Evolutionary conservation across 2,888 invertebrate genomes (phyloP).

Genomic region (Agrochola litura): DNA sequence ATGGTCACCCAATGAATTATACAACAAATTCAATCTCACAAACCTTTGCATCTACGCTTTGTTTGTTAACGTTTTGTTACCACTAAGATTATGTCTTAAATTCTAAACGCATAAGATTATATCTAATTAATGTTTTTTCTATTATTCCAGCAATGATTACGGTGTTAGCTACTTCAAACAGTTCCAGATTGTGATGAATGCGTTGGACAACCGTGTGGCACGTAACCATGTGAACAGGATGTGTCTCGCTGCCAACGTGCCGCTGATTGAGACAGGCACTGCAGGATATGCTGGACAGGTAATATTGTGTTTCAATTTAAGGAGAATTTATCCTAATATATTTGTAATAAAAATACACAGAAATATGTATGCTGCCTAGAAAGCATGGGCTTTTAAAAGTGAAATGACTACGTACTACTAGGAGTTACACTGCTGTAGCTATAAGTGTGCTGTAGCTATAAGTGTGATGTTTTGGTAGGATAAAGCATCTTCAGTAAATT

Average conservation of each 20-base stretch:
- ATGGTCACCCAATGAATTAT: not conserved
- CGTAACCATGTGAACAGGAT: conserved; percentile 99
- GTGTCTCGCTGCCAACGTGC: conserved; percentile 98
- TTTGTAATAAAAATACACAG: not conserved
- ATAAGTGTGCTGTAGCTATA: not conserved
- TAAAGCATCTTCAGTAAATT: not conserved
- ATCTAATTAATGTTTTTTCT: conserved; percentile 59
- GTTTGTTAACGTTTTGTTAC: not conserved
- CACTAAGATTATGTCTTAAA: not conserved
- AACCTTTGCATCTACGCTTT: not conserved
- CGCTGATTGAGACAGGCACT: conserved; percentile 99
- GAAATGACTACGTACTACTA: not conserved
- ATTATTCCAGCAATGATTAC: conserved; percentile 94
- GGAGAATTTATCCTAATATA: not conserved
- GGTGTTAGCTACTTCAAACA: conserved; percentile 97
- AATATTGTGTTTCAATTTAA: conserved; percentile 6
- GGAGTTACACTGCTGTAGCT: not conserved
- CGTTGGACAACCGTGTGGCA: conserved; percentile 98
- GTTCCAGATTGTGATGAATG: conserved; percentile 98
- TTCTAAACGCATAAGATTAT: not conserved
- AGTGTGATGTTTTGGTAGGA: not conserved
- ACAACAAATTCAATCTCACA: not conserved
- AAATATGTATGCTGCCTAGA: not conserved
- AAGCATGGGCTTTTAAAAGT: not conserved
- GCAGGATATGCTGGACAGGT: conserved; percentile 98